phyloP scores from a whole-genome alignment of 30 jellyfish, hydroid and myxozoan species.

The Turritopsis dohrnii region DNA sequence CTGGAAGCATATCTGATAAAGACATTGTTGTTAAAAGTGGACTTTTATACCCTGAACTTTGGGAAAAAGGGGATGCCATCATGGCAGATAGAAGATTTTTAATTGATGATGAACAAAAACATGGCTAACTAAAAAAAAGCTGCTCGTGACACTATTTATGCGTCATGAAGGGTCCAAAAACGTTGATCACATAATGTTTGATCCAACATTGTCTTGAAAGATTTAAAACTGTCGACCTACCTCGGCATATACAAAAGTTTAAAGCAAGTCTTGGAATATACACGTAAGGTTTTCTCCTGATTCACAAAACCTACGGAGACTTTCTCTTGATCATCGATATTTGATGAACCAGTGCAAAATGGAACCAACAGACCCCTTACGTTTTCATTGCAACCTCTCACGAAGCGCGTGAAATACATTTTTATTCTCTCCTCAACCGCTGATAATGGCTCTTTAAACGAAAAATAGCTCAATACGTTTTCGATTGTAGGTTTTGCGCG shows the following conservation, averaged over 20 bases:
- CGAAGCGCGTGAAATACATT: background rate
- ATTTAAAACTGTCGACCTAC: background rate
- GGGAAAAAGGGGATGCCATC: no score
- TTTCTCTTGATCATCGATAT: conserved; percentile 3
- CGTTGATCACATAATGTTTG: background rate
- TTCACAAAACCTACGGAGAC: background rate
- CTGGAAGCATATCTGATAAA: no score
- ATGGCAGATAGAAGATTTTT: no score
- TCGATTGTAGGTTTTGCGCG: background rate
- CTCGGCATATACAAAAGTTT: background rate
- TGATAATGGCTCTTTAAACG: background rate
- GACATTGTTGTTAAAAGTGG: no score
- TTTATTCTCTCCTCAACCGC: background rate
- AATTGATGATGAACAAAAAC: no score
- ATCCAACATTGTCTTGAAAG: background rate
- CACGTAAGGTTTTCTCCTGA: background rate
- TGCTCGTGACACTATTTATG: background rate
- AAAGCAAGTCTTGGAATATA: background rate
- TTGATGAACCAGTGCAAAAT: background rate
- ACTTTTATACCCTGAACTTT: no score
- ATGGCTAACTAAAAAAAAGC: no score
- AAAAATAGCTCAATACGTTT: no score
- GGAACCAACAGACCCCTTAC: background rate
- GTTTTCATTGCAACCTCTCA: background rate
- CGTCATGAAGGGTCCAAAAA: background rate